A percentile compares a stretch with the other conserved stretches of the same genome.
phyloP scores from a whole-genome alignment of 2,888 invertebrate species.

The Athalia cordata region DNA sequence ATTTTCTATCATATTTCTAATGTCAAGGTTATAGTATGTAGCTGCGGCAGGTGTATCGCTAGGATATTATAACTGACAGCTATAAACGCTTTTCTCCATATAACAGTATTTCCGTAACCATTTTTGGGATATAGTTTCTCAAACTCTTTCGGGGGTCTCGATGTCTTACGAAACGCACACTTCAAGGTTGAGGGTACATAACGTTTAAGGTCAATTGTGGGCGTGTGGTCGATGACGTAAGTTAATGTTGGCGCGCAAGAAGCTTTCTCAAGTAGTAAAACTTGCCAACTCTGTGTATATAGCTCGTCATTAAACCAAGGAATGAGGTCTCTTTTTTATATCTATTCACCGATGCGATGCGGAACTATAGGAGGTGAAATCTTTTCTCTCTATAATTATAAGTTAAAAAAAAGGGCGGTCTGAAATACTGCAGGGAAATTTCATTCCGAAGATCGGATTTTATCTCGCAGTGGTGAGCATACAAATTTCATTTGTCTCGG shows the following conservation, averaged over 20 bases:
- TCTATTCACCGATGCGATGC: too few relatives aligned
- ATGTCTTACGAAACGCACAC: neutral
- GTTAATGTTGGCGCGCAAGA: constrained; percentile 9
- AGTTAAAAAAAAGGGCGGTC: neutral
- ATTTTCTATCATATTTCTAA: too few relatives aligned
- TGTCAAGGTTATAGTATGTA: too few relatives aligned
- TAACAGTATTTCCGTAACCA: neutral
- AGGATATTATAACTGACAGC: too few relatives aligned
- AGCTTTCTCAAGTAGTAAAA: neutral
- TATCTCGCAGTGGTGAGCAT: neutral
- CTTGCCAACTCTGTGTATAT: neutral
- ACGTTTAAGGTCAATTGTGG: constrained; percentile 25
- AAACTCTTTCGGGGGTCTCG: neutral
- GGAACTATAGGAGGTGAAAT: too few relatives aligned
- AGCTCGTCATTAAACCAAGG: neutral
- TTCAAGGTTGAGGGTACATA: constrained; percentile 30
- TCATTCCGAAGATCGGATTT: neutral
- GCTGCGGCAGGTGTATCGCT: too few relatives aligned
- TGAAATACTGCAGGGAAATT: neutral
- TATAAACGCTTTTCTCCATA: too few relatives aligned
- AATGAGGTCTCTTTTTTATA: too few relatives aligned
- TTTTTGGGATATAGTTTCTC: neutral
- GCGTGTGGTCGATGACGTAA: constrained; percentile 37
- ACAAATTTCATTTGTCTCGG: constrained; percentile 18
- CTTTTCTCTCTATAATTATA: too few relatives aligned